Evolutionary conservation across 2,797 vertebrate genomes (phyloP).

Genomic region (Spheniscus humboldti): DNA sequence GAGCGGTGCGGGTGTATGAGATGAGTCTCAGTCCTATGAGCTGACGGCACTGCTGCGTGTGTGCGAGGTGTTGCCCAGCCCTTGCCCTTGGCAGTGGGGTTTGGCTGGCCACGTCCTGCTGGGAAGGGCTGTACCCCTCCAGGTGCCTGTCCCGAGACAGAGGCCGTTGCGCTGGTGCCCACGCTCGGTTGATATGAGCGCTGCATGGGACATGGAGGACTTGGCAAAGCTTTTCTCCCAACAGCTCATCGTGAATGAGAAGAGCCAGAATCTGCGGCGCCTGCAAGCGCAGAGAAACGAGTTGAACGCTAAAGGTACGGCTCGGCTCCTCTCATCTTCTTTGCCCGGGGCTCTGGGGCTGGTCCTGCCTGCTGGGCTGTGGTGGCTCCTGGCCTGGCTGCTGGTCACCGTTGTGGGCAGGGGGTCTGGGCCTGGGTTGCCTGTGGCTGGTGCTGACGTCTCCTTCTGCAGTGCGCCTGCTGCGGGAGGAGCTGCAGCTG

Average conservation of each 20-base stretch:
- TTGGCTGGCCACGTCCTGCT: rapidly evolving
- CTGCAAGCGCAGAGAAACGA: conserved; percentile 97
- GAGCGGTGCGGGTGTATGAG: background rate
- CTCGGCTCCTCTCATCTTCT: rapidly evolving
- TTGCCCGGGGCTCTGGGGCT: rapidly evolving
- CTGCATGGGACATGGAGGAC: rapidly evolving
- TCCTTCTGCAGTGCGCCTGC: conserved; percentile 81
- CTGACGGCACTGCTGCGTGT: rapidly evolving
- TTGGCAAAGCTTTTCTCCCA: background rate
- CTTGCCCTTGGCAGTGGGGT: too few species aligned
- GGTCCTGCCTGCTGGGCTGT: too few species aligned
- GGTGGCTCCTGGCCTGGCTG: background rate
- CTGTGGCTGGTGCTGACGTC: background rate
- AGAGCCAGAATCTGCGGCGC: conserved; percentile 95
- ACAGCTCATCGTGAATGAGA: conserved; percentile 94
- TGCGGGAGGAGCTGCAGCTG: conserved; percentile 95
- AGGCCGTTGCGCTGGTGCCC: rapidly evolving
- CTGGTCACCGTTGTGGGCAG: too few species aligned
- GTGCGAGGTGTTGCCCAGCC: too few species aligned
- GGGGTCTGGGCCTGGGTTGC: background rate
- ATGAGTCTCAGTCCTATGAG: rapidly evolving
- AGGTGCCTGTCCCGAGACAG: background rate
- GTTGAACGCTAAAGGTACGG: conserved; percentile 93
- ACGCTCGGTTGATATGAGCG: rapidly evolving
- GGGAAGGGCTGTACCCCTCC: background rate